Conservation (phyloP, 2,113 vertebrate genomes). For the Oxygymnocypris stewartii region DNA sequence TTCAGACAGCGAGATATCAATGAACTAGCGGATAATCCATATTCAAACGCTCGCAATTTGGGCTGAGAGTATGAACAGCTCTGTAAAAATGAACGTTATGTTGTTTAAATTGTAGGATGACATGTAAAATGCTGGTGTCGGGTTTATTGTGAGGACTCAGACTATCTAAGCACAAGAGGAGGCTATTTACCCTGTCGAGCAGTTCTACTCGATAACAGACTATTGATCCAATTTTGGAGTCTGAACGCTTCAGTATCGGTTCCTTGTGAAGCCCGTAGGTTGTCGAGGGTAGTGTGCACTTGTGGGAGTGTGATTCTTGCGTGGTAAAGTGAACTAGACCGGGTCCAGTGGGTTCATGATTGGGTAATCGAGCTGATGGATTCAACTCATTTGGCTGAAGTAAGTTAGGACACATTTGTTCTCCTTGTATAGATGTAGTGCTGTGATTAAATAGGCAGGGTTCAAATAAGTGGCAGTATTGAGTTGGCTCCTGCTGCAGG, state of each 20-base stretch:
- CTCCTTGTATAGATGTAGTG: constrained; percentile 2
- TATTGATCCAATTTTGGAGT: constrained; percentile 53
- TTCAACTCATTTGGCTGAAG: constrained; percentile 43
- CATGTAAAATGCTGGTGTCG: constrained; percentile 7
- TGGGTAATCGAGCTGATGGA: constrained; percentile 44
- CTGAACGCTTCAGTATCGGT: constrained; percentile 39
- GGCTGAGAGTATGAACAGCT: constrained; percentile 2
- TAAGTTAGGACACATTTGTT: constrained; percentile 44
- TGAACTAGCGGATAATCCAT: constrained; percentile 28
- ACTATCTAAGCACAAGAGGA: constrained; percentile 10
- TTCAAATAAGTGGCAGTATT: constrained; percentile 44
- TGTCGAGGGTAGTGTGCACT: constrained; percentile 9
- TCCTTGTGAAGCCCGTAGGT: constrained; percentile 30
- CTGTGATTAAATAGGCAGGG: constrained; percentile 45
- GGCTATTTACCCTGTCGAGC: constrained; percentile 27
- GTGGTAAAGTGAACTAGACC: constrained; percentile 14
- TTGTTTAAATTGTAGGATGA: constrained; percentile 22
- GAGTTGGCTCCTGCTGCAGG: constrained; percentile 27
- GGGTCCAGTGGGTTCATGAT: constrained; percentile 3
- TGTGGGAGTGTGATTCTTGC: background rate
- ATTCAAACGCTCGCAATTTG: constrained; percentile 4
- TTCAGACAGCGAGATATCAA: constrained; percentile 42
- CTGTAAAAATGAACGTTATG: constrained; percentile 6
- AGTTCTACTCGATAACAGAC: constrained; percentile 48
- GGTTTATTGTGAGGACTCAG: constrained; percentile 24